Percentiles rank a stretch among this genome's conserved stretches.
Evolutionary conservation across 2,113 vertebrate species (phyloP).

Genomic region (Naja naja): DNA sequence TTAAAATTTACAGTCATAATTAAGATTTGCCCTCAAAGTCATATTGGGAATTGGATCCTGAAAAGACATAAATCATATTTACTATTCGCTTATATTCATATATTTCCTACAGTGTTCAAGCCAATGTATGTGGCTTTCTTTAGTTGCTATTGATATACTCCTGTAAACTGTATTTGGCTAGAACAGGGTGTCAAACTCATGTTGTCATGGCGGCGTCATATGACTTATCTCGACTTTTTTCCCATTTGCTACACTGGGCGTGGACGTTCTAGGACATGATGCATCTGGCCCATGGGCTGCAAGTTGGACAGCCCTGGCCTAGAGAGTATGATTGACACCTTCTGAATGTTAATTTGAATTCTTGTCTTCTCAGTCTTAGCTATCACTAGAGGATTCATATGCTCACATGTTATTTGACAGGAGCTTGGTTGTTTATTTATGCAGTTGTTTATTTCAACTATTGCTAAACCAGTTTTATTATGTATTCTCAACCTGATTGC

Average conservation of each 20-base stretch:
- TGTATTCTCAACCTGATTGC: not conserved
- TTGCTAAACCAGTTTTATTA: not conserved
- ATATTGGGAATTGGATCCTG: not conserved
- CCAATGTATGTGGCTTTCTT: not conserved
- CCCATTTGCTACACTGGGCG: too few species aligned
- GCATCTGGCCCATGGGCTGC: too few species aligned
- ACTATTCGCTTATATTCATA: not conserved
- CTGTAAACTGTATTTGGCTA: not conserved
- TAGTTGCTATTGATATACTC: not conserved
- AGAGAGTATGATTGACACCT: not conserved
- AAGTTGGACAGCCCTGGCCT: too few species aligned
- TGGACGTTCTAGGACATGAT: too few species aligned
- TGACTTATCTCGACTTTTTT: too few species aligned
- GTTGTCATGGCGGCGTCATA: too few species aligned
- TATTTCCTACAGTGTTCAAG: not conserved
- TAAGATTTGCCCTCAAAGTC: not conserved
- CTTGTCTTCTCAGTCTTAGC: not conserved
- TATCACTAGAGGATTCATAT: not conserved
- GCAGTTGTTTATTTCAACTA: not conserved
- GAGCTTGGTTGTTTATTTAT: not conserved
- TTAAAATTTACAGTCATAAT: not conserved
- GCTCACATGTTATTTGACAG: not conserved
- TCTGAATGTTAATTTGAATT: not conserved
- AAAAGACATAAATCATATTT: not conserved
- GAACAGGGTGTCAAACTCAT: too few species aligned